Evolutionary conservation across 2,113 vertebrate genomes (phyloP).

Genomic region (Machaerirhynchus nigripectus): DNA sequence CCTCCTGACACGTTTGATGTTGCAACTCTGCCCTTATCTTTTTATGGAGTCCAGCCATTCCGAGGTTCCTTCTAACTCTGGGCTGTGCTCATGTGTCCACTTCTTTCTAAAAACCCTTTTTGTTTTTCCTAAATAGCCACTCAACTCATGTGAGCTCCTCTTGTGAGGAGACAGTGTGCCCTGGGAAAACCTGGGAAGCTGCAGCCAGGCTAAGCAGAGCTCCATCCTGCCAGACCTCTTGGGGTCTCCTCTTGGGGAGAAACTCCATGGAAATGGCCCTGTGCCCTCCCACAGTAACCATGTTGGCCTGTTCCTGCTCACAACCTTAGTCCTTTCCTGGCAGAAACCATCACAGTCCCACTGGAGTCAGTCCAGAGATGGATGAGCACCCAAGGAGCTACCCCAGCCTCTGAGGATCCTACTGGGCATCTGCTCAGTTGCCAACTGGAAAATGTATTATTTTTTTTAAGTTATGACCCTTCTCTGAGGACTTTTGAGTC

Average conservation of each 20-base stretch:
- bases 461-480: background rate
- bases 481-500: background rate
- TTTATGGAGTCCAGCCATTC: background rate
- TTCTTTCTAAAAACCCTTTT: background rate
- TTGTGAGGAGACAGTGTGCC: background rate
- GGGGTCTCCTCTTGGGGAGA: background rate
- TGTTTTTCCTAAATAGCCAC: background rate
- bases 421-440: background rate
- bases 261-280: background rate
- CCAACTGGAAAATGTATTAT: background rate
- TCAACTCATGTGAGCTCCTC: background rate
- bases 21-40: slow-evolving; percentile 27
- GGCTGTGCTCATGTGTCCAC: background rate
- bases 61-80: background rate
- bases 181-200: background rate
- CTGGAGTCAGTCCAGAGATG: background rate
- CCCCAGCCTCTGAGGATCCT: background rate
- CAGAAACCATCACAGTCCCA: background rate
- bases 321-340: background rate
- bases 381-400: background rate
- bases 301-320: background rate
- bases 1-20: background rate
- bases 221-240: background rate
- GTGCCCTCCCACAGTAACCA: background rate
- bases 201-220: background rate